These are phyloP conservation scores for Turnix velox DNA, from an alignment of 2,113 vertebrate genomes.

Conservation along the genomic window DNA sequence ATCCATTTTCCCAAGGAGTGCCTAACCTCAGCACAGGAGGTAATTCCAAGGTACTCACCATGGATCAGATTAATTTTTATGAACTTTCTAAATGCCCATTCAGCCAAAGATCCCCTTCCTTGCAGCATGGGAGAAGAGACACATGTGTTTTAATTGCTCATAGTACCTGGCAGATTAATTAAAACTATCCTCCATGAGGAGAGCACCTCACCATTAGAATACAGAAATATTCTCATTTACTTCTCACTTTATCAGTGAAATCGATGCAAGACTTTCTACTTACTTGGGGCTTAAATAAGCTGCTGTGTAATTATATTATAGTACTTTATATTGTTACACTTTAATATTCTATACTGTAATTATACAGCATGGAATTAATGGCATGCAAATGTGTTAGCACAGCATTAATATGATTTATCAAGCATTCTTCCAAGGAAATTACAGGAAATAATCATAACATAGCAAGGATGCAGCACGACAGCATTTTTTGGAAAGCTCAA, in stretches of 20 bases:
- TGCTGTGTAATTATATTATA: background rate
- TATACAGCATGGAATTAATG: slow-evolving; percentile 8
- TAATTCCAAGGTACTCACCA: background rate
- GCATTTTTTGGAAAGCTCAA: background rate
- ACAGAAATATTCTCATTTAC: slow-evolving; percentile 10
- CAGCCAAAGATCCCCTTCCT: background rate
- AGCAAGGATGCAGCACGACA: background rate
- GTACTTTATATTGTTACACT: background rate
- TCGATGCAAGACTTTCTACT: background rate
- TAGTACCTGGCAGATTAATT: background rate
- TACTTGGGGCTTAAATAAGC: background rate
- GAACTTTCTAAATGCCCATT: background rate
- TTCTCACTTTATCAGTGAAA: background rate
- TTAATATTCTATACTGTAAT: slow-evolving; percentile 8
- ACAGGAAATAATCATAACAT: background rate
- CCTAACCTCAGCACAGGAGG: background rate
- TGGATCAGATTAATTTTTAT: background rate
- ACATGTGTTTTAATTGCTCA: background rate
- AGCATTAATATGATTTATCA: background rate
- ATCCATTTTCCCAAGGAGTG: background rate
- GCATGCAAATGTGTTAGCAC: background rate
- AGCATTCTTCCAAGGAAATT: background rate
- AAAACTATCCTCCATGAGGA: background rate
- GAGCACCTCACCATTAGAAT: background rate
- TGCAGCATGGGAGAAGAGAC: background rate